These are phyloP conservation scores for Colossoma macropomum DNA, from an alignment of 2,113 vertebrate genomes.

Conservation along the genomic window DNA sequence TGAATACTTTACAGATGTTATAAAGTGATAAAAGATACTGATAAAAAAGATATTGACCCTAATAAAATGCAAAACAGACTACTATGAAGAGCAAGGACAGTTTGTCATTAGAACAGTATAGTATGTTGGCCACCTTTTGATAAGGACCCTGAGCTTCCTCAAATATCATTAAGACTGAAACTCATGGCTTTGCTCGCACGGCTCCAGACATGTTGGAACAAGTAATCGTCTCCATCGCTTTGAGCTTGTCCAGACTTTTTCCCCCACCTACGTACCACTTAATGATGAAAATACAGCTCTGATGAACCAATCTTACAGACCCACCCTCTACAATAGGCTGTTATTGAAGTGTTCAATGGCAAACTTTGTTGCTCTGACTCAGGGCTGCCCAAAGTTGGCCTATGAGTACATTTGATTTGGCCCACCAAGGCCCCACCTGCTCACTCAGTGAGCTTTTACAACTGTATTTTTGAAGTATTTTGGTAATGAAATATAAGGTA, in stretches of 20 bases:
- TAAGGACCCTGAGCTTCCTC: background rate
- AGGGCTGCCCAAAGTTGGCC: too few relatives aligned
- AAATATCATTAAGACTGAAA: background rate
- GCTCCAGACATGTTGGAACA: constrained; percentile 24
- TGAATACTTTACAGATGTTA: background rate
- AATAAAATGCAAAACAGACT: background rate
- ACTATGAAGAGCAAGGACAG: background rate
- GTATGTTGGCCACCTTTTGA: background rate
- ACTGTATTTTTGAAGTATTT: too few relatives aligned
- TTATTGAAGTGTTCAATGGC: background rate
- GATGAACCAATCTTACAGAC: background rate
- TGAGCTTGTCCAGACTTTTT: constrained; percentile 17
- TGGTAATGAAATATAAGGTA: too few relatives aligned
- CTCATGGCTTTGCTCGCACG: background rate
- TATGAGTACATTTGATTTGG: too few relatives aligned
- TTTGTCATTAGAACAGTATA: background rate
- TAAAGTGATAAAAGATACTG: background rate
- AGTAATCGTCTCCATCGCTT: background rate
- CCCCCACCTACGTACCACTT: constrained; percentile 11
- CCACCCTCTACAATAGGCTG: background rate
- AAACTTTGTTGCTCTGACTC: background rate
- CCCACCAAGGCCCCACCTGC: too few relatives aligned
- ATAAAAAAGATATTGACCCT: background rate
- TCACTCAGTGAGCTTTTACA: too few relatives aligned
- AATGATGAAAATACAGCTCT: background rate